Evolutionary conservation across 1,140 invertebrate species (phyloP), one percentile per base, ranked within the genome.

Genomic region (Penaeus japonicus): DNA sequence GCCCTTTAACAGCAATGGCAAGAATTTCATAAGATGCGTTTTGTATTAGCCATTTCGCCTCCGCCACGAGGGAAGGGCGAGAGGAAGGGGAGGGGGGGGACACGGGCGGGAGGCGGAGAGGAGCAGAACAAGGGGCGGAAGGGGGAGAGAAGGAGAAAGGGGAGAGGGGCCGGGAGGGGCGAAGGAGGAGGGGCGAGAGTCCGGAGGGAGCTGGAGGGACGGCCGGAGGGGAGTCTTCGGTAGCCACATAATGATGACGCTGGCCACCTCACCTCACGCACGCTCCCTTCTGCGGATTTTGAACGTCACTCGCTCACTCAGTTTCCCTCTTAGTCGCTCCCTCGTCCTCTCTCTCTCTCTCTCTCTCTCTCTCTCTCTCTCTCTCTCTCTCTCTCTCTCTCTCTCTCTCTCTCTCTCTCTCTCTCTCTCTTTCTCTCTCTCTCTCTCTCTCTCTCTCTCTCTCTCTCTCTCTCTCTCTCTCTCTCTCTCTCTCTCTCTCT

Each of bases 341-440:
- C 70, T 73, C 70, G 30, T 32, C 35, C 70, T 75, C 70, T 75
- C 70, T 75, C 70, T 75, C 70, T 75, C 70, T 75, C 70, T 75
- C 70, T 75, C 24, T 30, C 70, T 75, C 70, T 30, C 70, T 30
- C 70, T 75, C 24, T 30, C n/a, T 75, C 70, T 75, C n/a, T 17
- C n/a, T 30, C 70, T 27, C 70, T 17, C 24, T 75, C 17, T 4
- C 24, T 24, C 17, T 0, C 70, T 75, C 7, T n/a, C 24, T n/a
- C 24, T 75, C 18, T 70, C n/a, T 70, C 7, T 7, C n/a, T 24
- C 65, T n/a, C 30, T n/a, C 30, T 70, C 65, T n/a, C 70, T 32
- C n/a, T 17, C 70, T 5, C 70, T 17, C 24, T 17, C 70, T 17
- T 30, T 1, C 24, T 32, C 70, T 10, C 70, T 4, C 70, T 4